Base-by-base conservation (phyloP, 2,797 vertebrate species). In the Schizopygopsis pylzovi region DNA sequence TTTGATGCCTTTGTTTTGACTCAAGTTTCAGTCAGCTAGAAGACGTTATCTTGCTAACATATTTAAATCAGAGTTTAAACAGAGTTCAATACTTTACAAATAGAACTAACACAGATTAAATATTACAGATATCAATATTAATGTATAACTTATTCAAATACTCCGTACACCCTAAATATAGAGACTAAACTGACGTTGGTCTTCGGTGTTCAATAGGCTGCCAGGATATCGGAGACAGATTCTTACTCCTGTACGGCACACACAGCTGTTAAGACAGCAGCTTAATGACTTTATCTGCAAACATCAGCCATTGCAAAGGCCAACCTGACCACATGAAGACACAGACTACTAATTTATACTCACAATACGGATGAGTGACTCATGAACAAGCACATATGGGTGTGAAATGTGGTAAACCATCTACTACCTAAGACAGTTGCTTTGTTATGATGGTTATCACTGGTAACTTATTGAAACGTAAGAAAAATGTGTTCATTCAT, bases 361-460 rank as follows among this genome's bases (percentile, higher is more conserved):
- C 76, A 71, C 22, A 63, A 22, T 61, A 56, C 13, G 4, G 54
- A 79, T 79, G 54, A 79, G 54, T 79, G 76, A 79, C 76, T 79
- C 76, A 61, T 61, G 22, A 79, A 41, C 54, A 43, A 59, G 22
- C 0, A 2, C 37, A 1, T 5, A 76, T 4, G 54, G 76, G 54
- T 79, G 54, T 78, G 20, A 77, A 54, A 61, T 25, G 37, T 59
- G 37, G 47, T 54, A 20, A 76, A 76, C 28, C 72, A 76, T 76
- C 45, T 52, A 54, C 28, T 52, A 4, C 70, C 43, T 2, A 3
- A 73, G 7, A 76, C 4, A 59, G 12, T 33, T 54, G 37, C 37
- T 78, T 41, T 59, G 75, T 78, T 16, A 61, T 43, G 12, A 61
- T 78, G 37, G 52, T 61, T 43, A 78, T 78, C 11, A 37, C 63